Evolutionary conservation across 2,113 vertebrate species (phyloP), one percentile per base, ranked within the genome.

Genomic region (Tricholaema leucomelas): DNA sequence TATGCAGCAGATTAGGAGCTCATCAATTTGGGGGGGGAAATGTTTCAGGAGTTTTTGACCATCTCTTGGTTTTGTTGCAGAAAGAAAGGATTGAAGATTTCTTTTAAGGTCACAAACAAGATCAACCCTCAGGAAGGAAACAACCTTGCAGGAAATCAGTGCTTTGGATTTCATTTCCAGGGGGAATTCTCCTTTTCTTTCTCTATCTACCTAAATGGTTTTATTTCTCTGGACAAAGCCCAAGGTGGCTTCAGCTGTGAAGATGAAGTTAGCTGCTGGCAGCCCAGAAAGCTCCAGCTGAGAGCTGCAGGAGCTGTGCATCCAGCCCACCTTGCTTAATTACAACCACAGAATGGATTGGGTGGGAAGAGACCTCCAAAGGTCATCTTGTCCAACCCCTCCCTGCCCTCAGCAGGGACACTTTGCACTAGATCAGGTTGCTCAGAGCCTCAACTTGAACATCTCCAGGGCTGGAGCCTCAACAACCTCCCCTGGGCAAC

Each of bases 171-270:
- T 33, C 61, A 52, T 13, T 67, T 42, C 33, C 44, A 42, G 42
- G 27, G n/a, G n/a, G n/a, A n/a, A n/a, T 7, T 3, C 3, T 38
- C 12, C 8, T 70, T 48, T 61, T 3, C 61, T 80, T 64, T 40
- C 17, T 17, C 20, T 12, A 24, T 0, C 2, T 4, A 14, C 0
- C 1, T 4, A 9, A 2, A 12, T 10, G 42, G 15, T 16, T 42
- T 42, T 42, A 17, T 54, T 66, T 15, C 46, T 83, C 40, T 28
- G 31, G 36, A n/a, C 16, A 61, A 52, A 92, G 48, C 23, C 20
- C 48, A 67, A 1, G 1, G 7, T 28, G 48, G n/a, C 59, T 66
- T 55, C 33, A 56, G 8, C 15, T 69, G n/a, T 2, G 4, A 23
- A 42, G 46, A 80, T 23, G n/a, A 50, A 75, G 27, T 27, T 35